Evolutionary conservation across 2,113 vertebrate genomes (phyloP), one percentile per base, ranked within the genome.

Genomic region (Terrapene triunguis): DNA sequence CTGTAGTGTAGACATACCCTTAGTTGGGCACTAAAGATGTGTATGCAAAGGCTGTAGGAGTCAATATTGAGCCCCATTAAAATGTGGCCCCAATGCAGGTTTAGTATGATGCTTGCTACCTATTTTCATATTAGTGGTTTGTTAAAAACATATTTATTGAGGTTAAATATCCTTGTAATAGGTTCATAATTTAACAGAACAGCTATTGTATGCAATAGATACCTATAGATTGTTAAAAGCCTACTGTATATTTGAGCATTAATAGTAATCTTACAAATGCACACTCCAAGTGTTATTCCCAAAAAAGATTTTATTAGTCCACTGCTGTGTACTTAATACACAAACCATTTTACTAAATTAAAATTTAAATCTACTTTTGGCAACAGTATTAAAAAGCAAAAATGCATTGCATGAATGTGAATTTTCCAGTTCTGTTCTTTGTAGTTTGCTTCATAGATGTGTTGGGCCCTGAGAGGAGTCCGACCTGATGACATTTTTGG

Each of bases 1-100:
- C 44, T 44, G 44, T 44, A 44, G 44, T 44, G 44, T 44, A 44
- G 44, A 44, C 44, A 44, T 44, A 44, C 44, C 44, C 44, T 44
- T 48, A 32, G 35, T 81, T 81, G 29, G 35, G 8, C 2, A n/a
- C 6, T 9, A 12, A 76, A 85, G 27, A 1, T 47, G 2, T 80
- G 2, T 38, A 12, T 86, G 10, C 3, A 80, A 82, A 5, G 4
- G 3, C n/a, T 59, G 3, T 25, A 1, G 1, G 5, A 44, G 5
- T 79, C 32, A 91, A 29, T 84, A 65, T 16, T 32, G 12, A 24
- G 84, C 10, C 3, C 2, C 55, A 5, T 93, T 89, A 88, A 55
- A 47, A 95, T 74, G 24, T 2, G 2, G 72, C 3, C 81, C 4
- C 81, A 74, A 84, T 84, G 21, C 2, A 90, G 22, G 74, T 55